A percentile compares a stretch with the other conserved stretches of the same genome.
Evolutionary conservation across 2,888 invertebrate species (phyloP).

Genomic region (Chironomus riparius): DNA sequence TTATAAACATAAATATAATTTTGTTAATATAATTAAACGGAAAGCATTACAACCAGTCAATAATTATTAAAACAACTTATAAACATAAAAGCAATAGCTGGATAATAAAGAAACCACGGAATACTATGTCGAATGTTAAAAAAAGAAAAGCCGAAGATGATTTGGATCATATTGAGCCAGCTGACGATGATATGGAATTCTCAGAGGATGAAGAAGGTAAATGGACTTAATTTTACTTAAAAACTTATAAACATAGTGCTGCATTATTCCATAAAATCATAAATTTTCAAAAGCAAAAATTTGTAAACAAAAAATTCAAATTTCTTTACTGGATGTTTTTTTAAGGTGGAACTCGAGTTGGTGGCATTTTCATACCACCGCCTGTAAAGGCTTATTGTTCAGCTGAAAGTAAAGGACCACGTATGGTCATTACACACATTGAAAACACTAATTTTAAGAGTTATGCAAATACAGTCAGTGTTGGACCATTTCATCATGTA

Average conservation of each 20-base stretch:
- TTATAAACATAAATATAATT: too few relatives aligned
- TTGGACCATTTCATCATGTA: slow-evolving; percentile 97
- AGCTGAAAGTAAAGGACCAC: slow-evolving; percentile 64
- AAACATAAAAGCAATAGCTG: too few relatives aligned
- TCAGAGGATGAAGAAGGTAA: slow-evolving; percentile 22
- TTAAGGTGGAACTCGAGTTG: slow-evolving; percentile 60
- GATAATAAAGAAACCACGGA: too few relatives aligned
- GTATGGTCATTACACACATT: slow-evolving; percentile 85
- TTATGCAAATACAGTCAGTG: slow-evolving; percentile 69
- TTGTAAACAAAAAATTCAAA: not conserved
- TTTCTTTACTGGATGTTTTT: not conserved
- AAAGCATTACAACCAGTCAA: too few relatives aligned
- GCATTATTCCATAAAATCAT: not conserved
- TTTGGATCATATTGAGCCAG: not conserved
- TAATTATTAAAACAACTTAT: too few relatives aligned
- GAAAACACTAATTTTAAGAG: slow-evolving; percentile 94
- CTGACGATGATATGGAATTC: slow-evolving; percentile 5
- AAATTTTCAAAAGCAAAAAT: not conserved
- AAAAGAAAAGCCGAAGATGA: not conserved
- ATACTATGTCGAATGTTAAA: not conserved
- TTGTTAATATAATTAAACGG: too few relatives aligned
- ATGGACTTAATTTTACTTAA: not conserved
- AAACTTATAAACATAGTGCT: too few relatives aligned
- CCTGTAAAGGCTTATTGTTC: slow-evolving; percentile 60
- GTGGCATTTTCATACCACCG: slow-evolving; percentile 78